phyloP scores from a whole-genome alignment of 2,888 invertebrate genomes.

The Gasteruption jaculator region DNA sequence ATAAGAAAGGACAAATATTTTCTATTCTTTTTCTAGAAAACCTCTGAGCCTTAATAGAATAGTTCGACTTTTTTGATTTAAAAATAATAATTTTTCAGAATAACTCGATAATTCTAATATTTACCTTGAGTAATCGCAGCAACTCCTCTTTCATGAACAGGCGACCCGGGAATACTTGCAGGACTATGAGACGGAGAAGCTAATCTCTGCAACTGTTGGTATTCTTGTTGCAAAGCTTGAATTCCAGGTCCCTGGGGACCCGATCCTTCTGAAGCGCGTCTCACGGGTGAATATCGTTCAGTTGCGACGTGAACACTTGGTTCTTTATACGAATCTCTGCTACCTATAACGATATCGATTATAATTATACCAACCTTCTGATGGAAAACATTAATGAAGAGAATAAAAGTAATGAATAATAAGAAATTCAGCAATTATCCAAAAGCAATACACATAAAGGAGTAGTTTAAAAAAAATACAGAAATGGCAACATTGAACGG shows the following conservation, averaged over 20 bases:
- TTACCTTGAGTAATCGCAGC: conserved; percentile 60
- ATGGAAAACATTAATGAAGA: too few relatives aligned
- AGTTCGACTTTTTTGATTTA: neutral
- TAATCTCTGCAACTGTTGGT: conserved; percentile 70
- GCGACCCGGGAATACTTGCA: conserved; percentile 49
- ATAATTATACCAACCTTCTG: too few relatives aligned
- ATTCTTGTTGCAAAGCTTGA: conserved; percentile 71
- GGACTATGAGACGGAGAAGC: conserved; percentile 50
- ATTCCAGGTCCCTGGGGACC: conserved; percentile 57
- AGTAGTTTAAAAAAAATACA: too few relatives aligned
- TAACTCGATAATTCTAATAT: conserved; percentile 2
- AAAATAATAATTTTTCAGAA: neutral
- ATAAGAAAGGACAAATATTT: too few relatives aligned
- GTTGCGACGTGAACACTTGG: conserved; percentile 53
- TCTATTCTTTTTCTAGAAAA: too few relatives aligned
- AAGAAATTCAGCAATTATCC: too few relatives aligned
- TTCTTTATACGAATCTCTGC: conserved; percentile 60
- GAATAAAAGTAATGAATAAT: too few relatives aligned
- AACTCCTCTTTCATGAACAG: conserved; percentile 50
- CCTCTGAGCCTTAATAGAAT: too few relatives aligned
- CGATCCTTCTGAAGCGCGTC: conserved; percentile 82
- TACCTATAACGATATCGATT: conserved; percentile 47
- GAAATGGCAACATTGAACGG: too few relatives aligned
- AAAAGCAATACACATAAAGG: too few relatives aligned
- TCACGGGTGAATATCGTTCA: conserved; percentile 85